phyloP scores from a whole-genome alignment of 2,888 invertebrate genomes.

The Leucophora obtusa region DNA sequence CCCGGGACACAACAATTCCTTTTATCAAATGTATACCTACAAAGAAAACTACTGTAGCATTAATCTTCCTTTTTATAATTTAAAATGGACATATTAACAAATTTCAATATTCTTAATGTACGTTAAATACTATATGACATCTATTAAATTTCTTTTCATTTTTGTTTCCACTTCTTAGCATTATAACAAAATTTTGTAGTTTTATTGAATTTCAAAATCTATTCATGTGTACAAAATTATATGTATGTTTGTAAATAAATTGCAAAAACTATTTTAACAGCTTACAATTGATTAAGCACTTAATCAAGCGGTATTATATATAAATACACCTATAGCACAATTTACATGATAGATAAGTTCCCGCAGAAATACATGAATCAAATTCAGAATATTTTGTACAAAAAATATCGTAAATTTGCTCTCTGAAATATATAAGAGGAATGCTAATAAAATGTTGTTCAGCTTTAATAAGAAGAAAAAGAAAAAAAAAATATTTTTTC shows the following conservation, averaged over 20 bases:
- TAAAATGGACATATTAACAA: background rate
- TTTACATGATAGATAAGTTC: no score
- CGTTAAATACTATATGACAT: background rate
- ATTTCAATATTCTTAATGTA: background rate
- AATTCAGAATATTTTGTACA: no score
- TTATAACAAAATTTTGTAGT: constrained; percentile 21
- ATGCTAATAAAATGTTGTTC: no score
- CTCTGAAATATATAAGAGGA: no score
- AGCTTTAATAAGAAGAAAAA: no score
- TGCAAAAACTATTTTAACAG: constrained; percentile 60
- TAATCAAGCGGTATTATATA: constrained; percentile 52
- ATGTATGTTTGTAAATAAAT: constrained; percentile 52
- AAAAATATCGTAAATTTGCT: no score
- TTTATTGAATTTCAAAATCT: constrained; percentile 46
- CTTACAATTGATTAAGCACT: constrained; percentile 57
- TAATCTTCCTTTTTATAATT: no score
- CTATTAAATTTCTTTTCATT: background rate
- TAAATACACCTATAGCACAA: background rate
- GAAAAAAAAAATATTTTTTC: no score
- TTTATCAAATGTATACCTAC: no score
- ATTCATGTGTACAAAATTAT: constrained; percentile 49
- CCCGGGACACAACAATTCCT: no score
- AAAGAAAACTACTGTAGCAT: no score
- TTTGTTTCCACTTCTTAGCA: constrained; percentile 2
- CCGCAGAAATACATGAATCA: no score